These are phyloP conservation scores for Amblyraja radiata DNA, from an alignment of 2,797 vertebrate genomes.

Conservation along the genomic window DNA sequence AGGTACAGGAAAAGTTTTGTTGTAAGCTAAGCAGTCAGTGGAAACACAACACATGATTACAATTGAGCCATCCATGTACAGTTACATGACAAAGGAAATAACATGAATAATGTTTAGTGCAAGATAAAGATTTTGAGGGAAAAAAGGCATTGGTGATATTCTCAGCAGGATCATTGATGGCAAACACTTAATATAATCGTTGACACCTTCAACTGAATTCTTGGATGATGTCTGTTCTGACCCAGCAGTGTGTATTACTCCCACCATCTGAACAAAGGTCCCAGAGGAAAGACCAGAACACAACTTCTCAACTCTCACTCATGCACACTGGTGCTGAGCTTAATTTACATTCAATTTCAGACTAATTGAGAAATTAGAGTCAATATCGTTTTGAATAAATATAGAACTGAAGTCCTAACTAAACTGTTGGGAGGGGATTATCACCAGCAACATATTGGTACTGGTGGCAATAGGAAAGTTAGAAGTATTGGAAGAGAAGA, in stretches of 20 bases:
- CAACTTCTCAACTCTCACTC: not conserved
- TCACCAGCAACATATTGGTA: not conserved
- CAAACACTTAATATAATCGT: too few species aligned
- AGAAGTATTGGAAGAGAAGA: not conserved
- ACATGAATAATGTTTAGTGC: too few species aligned
- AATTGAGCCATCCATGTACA: too few species aligned
- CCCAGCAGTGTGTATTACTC: not conserved
- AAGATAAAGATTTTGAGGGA: too few species aligned
- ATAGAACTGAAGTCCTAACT: not conserved
- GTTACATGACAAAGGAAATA: too few species aligned
- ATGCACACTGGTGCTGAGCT: not conserved
- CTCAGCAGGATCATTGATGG: too few species aligned
- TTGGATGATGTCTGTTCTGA: too few species aligned
- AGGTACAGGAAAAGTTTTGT: too few species aligned
- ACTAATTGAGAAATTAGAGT: not conserved
- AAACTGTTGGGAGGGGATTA: not conserved
- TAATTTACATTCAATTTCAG: not conserved
- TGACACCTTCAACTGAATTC: too few species aligned
- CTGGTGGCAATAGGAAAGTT: not conserved
- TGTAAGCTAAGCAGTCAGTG: too few species aligned
- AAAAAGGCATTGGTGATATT: too few species aligned
- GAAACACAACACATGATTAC: too few species aligned
- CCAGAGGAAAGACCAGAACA: not conserved
- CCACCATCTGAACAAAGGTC: not conserved
- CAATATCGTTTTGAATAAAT: not conserved